These are phyloP conservation scores for Biston betularia DNA, from an alignment of 2,888 invertebrate genomes.

Conservation along the genomic window DNA sequence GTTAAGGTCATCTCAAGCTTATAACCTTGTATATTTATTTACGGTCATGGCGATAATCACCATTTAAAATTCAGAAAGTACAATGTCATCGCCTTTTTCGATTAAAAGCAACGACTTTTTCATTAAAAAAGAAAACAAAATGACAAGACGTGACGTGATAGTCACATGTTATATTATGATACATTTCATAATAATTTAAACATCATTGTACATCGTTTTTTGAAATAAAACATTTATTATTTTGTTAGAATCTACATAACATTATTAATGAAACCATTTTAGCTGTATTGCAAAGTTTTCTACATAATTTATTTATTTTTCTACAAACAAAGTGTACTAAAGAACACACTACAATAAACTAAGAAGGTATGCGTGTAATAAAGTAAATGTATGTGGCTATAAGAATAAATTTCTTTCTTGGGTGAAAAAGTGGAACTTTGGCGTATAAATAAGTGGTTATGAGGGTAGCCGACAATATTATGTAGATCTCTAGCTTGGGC, in stretches of 20 bases:
- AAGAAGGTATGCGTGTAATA: slow-evolving; percentile 29
- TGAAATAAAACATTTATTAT: neutral
- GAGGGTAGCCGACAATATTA: slow-evolving; percentile 34
- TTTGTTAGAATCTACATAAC: neutral
- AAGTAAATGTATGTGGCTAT: slow-evolving; percentile 32
- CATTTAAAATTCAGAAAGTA: too few species aligned
- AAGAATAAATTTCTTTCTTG: slow-evolving; percentile 31
- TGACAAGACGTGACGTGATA: neutral
- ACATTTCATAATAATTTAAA: neutral
- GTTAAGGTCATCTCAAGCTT: too few species aligned
- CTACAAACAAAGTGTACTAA: slow-evolving; percentile 32
- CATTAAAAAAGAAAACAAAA: neutral
- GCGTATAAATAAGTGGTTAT: slow-evolving; percentile 38
- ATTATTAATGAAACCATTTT: neutral
- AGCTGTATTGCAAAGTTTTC: slow-evolving; percentile 9
- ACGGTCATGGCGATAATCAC: too few species aligned
- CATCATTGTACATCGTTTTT: neutral
- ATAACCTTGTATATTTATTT: too few species aligned
- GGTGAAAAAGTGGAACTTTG: slow-evolving; percentile 31
- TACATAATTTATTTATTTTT: slow-evolving; percentile 20
- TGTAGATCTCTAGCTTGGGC: slow-evolving; percentile 28
- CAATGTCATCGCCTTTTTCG: neutral
- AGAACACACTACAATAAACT: slow-evolving; percentile 20
- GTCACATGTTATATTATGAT: neutral
- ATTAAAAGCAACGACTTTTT: neutral